phyloP scores from a whole-genome alignment of 2,888 invertebrate species.

The Barypeithes pellucidus region DNA sequence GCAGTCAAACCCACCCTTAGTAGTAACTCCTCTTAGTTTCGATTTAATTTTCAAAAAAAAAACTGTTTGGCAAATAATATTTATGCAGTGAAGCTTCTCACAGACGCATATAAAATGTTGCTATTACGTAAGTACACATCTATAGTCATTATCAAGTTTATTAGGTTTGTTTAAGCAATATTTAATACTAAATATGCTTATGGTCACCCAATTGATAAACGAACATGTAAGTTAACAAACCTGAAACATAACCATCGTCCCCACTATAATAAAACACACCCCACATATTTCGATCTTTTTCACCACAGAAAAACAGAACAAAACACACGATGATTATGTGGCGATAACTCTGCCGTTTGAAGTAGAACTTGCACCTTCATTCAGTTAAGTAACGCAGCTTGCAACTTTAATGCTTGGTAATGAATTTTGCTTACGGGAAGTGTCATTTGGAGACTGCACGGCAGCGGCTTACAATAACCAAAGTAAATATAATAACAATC shows the following conservation, averaged over 20 bases:
- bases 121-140: too few relatives aligned
- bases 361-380: slow-evolving; percentile 15
- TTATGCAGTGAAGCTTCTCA: too few relatives aligned
- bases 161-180: too few relatives aligned
- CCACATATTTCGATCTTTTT: slow-evolving; percentile 2
- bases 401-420: slow-evolving; percentile 24
- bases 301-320: neutral
- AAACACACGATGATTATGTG: too few relatives aligned
- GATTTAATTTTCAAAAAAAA: too few relatives aligned
- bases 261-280: neutral
- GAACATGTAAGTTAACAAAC: neutral
- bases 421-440: slow-evolving; percentile 17
- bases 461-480: neutral
- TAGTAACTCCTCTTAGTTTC: too few relatives aligned
- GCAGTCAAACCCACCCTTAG: too few relatives aligned
- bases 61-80: too few relatives aligned
- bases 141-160: too few relatives aligned
- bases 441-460: neutral
- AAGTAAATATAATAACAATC: neutral
- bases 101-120: too few relatives aligned
- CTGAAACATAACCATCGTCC: neutral
- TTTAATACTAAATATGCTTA: too few relatives aligned
- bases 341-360: neutral
- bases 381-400: slow-evolving; percentile 13
- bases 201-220: neutral